Base-by-base conservation (phyloP, 2,113 vertebrate genomes). In the Zeus faber region DNA sequence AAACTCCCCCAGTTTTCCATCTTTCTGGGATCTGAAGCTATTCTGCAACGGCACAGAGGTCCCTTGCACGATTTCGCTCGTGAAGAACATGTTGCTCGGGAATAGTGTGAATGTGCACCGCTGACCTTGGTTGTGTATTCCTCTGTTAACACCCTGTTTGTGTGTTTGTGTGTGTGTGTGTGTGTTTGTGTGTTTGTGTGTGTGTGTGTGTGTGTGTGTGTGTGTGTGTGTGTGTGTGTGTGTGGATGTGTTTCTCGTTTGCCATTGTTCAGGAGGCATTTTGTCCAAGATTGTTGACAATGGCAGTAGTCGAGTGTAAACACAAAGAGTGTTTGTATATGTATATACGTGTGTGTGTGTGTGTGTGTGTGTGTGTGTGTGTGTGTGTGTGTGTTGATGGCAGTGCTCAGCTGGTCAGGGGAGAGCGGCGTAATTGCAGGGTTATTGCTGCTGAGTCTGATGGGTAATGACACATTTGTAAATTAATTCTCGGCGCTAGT, bases 381-480 rank as follows among this genome's bases (percentile, higher is more conserved):
- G 49, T 21, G 17, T 33, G 29, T 48, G 39, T 58, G 49, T 26
- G 46, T 62, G 64, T 70, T 51, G 39, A 49, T 39, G 31, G 58
- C 55, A 58, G 83, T 74, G 67, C 85, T 87, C 85, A 87, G 85
- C 85, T 87, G 85, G 81, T 67, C 83, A 75, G 77, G 72, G 67
- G 54, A 72, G 70, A 72, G 74, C 76, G 82, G 77, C 90, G 88
- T 97, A 96, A 98, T 96, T 98, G 93, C 91, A 91, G 93, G 92
- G 93, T 95, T 95, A 95, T 94, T 94, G 94, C 91, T 89, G 89
- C 91, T 89, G 87, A 87, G 87, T 89, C 93, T 94, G 93, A 94
- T 95, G 92, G 93, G 89, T 95, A 98, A 97, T 95, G 95, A 95
- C 94, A 95, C 93, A 95, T 97, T 97, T 97, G 94, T 93, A 96